Percentiles rank a stretch among this genome's conserved stretches.
These are phyloP conservation scores for Octomys mimax DNA, from an alignment of 2,797 vertebrate genomes.

Conservation along the genomic window DNA sequence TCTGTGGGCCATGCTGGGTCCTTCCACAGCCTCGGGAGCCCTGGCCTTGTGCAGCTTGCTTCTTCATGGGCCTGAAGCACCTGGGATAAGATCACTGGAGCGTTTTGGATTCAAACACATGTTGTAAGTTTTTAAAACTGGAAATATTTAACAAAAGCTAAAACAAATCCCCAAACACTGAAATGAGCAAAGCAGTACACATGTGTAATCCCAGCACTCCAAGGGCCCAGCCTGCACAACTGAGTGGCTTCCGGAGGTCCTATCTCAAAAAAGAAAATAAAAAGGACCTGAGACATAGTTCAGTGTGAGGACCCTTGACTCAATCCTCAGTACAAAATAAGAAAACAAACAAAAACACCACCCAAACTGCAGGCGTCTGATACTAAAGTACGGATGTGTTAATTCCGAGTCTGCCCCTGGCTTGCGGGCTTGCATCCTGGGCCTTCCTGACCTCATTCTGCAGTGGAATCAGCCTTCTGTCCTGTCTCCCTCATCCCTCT, in stretches of 20 bases:
- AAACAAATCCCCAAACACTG: not conserved
- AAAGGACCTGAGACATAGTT: too few species aligned
- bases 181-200: not conserved
- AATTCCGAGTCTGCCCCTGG: not conserved
- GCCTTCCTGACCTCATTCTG: not conserved
- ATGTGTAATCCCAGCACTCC: not conserved
- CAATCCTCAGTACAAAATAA: not conserved
- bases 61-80: not conserved
- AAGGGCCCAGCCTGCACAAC: not conserved
- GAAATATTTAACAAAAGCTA: not conserved
- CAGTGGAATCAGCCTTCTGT: not conserved
- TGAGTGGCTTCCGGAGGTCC: not conserved
- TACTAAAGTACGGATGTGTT: not conserved
- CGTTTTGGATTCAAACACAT: not conserved
- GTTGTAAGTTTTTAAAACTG: not conserved
- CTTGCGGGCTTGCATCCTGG: not conserved
- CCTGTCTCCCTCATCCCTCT: not conserved
- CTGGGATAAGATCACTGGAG: not conserved
- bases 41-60: rapidly evolving
- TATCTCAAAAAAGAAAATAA: not conserved
- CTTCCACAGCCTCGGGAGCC: too few species aligned
- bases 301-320: not conserved
- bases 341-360: not conserved
- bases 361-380: not conserved
- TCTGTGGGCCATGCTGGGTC: rapidly evolving